These are phyloP conservation scores for Ploceus nigricollis DNA, from an alignment of 2,113 vertebrate species.

Conservation along the genomic window DNA sequence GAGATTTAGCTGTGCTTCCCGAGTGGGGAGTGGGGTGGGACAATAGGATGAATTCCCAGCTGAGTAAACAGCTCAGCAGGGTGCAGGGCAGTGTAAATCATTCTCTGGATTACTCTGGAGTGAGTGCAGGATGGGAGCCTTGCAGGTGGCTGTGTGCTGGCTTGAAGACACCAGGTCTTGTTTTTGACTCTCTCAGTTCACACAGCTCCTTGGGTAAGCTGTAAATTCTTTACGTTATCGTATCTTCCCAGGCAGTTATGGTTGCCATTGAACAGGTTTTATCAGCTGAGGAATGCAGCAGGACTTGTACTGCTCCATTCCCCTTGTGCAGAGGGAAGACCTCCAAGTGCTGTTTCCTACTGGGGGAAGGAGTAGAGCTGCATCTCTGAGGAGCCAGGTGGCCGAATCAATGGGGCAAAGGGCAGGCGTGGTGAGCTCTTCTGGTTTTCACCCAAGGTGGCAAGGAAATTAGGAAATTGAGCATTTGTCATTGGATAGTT, in stretches of 20 bases:
- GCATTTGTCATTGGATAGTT: neutral
- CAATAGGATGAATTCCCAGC: neutral
- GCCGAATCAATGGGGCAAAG: neutral
- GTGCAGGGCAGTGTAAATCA: neutral
- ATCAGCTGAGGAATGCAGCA: constrained; percentile 50
- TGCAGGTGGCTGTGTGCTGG: neutral
- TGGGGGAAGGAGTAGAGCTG: neutral
- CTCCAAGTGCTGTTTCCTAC: neutral
- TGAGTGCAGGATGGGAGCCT: neutral
- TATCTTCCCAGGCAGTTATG: neutral
- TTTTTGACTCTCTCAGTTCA: neutral
- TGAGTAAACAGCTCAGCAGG: neutral
- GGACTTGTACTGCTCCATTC: neutral
- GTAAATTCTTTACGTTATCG: neutral
- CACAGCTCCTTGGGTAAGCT: neutral
- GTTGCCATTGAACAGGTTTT: constrained; percentile 7
- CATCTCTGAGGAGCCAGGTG: rapidly evolving
- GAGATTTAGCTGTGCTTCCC: neutral
- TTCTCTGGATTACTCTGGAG: neutral
- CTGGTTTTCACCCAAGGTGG: neutral
- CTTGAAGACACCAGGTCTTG: neutral
- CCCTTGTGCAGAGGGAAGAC: neutral
- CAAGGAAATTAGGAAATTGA: neutral
- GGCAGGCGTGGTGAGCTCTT: neutral
- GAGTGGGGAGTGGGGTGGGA: neutral